phyloP scores from a whole-genome alignment of 2,888 invertebrate species.

The Palloptera scutellata region DNA sequence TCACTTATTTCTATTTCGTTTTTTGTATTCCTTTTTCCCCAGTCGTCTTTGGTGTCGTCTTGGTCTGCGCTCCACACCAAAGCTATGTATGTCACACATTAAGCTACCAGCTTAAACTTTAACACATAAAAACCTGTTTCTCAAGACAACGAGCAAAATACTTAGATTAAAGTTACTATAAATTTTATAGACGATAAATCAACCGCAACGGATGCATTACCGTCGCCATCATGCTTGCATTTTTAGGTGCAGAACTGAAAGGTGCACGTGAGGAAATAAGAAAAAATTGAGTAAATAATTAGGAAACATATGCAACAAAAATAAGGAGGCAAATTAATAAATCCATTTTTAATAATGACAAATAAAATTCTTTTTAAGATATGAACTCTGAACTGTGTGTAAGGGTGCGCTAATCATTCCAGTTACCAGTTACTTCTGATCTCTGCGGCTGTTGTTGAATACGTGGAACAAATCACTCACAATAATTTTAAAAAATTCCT shows the following conservation, averaged over 20 bases:
- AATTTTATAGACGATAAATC: conserved; percentile 50
- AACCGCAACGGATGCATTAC: conserved; percentile 33
- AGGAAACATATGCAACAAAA: neutral
- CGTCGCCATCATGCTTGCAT: neutral
- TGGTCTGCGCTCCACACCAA: too few species aligned
- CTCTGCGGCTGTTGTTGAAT: too few species aligned
- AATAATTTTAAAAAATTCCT: too few species aligned
- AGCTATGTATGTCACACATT: too few species aligned
- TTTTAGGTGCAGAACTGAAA: neutral
- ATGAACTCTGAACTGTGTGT: too few species aligned
- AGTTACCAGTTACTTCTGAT: too few species aligned
- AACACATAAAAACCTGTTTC: conserved; percentile 23
- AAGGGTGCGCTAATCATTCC: too few species aligned
- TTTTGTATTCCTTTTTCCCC: neutral
- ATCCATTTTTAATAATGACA: too few species aligned
- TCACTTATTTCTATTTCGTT: neutral
- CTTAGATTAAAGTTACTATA: conserved; percentile 51
- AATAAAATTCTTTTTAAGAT: too few species aligned
- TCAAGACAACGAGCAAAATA: conserved; percentile 43
- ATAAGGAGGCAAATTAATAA: too few species aligned
- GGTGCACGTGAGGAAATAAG: neutral
- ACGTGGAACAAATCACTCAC: too few species aligned
- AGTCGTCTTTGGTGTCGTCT: too few species aligned
- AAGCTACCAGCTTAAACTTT: neutral
- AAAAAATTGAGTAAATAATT: neutral